A percentile compares a stretch with the other conserved stretches of the same genome.
These are phyloP conservation scores for Lethenteron reissneri DNA, from an alignment of 2,113 vertebrate genomes.

Conservation along the genomic window DNA sequence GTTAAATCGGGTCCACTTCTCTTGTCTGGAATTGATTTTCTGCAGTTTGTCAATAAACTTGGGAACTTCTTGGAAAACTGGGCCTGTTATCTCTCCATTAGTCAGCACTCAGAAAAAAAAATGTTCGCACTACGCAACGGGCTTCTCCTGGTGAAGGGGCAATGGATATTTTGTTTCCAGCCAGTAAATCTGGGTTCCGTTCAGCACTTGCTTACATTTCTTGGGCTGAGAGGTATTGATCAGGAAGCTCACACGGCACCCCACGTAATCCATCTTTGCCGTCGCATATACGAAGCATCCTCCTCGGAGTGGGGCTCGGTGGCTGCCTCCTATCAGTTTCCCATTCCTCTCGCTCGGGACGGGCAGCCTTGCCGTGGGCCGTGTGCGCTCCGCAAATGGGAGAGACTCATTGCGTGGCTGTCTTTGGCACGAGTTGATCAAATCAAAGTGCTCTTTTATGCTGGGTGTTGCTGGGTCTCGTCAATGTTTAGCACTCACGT, in stretches of 20 bases:
- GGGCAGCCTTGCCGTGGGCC: no score
- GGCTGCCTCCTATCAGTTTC: no score
- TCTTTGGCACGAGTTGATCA: no score
- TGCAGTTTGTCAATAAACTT: conserved; percentile 5
- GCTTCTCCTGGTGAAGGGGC: neutral
- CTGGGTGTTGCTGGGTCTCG: no score
- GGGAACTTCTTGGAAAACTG: neutral
- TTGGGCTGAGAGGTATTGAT: conserved; percentile 1
- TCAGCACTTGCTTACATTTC: neutral
- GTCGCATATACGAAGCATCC: no score
- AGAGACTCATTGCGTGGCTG: no score
- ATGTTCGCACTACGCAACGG: neutral
- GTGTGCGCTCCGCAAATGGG: no score
- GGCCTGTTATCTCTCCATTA: conserved; percentile 5
- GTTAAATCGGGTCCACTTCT: neutral
- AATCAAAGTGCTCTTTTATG: no score
- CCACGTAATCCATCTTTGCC: no score
- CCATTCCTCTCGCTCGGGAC: no score
- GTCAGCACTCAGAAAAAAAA: neutral
- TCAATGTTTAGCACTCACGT: no score
- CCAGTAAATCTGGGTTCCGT: conserved; percentile 5
- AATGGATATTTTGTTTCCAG: conserved; percentile 4
- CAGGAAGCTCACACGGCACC: neutral
- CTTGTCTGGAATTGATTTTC: neutral
- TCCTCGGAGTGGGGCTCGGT: no score